Evolutionary conservation across 2,113 vertebrate genomes (phyloP), one percentile per base, ranked within the genome.

Genomic region (Oplegnathus fasciatus): DNA sequence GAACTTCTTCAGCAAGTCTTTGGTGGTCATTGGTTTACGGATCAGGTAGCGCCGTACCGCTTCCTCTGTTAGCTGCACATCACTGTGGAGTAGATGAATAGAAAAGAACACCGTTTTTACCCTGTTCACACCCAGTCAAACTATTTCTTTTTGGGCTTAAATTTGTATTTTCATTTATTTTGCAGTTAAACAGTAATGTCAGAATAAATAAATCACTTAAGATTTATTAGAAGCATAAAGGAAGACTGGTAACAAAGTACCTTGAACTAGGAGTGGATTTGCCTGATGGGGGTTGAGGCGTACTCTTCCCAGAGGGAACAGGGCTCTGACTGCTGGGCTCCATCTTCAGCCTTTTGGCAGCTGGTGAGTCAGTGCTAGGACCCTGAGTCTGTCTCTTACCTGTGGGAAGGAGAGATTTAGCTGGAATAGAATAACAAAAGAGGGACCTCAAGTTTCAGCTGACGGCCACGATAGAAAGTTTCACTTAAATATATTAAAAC

Each of bases 1-100:
- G 94, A 98, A 98, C 90, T 98, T 98, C 90, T 98, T 98, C 93
- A 98, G 95, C 85, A 98, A 93, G 93, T 98, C 97, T 91, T 98
- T 98, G 48, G 97, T 98, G 84, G 97, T 98, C 97, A 98, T 98
- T 55, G 97, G 97, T 91, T 98, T 98, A 14, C 97, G 95, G 28
- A 97, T 98, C 85, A 98, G 94, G 91, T 98, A 98, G 32, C 97
- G 96, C 2, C 97, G 95, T 26, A 98, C 97, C 0, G 97, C 97
- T 0, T 98, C 97, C 87, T 98, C 97, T 0, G 97, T 98, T 72
- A 98, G 95, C 93, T 97, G 97, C 84, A 98, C 96, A 1, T 98
- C 97, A 6, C 97, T 98, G 91, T 8, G 32, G 37, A 24, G 50
- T 1, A 20, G 34, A 72, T 2, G 14, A 37, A 64, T 0, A 42